Evolutionary conservation across 2,888 invertebrate genomes (phyloP).

Genomic region (Ariolimax columbianus): DNA sequence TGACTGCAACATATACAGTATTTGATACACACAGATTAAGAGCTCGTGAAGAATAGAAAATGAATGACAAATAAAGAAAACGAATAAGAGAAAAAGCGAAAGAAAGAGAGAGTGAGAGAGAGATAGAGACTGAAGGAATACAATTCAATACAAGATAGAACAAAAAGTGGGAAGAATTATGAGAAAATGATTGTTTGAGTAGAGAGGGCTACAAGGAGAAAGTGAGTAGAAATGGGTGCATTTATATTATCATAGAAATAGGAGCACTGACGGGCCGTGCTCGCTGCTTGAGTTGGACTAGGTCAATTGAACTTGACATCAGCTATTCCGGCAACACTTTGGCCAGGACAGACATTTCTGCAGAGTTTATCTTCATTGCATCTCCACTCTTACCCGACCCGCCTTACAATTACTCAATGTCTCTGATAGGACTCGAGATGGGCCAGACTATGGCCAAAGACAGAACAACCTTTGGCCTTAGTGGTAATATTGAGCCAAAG

Average conservation of each 20-base stretch:
- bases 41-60: too few species aligned
- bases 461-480: constrained; percentile 3
- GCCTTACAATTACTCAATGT: constrained; percentile 7
- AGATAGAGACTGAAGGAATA: background rate
- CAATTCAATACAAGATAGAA: background rate
- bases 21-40: too few species aligned
- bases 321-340: constrained; percentile 18
- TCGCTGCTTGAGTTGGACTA: background rate
- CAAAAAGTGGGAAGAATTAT: background rate
- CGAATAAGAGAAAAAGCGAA: background rate
- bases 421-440: background rate
- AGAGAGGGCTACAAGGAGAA: background rate
- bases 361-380: constrained; percentile 28
- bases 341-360: constrained; percentile 24
- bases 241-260: constrained; percentile 37
- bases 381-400: background rate
- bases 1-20: too few species aligned
- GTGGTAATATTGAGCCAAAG: background rate
- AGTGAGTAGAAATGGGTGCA: background rate
- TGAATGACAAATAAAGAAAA: too few species aligned
- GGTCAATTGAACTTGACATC: constrained; percentile 34
- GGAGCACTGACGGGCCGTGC: background rate
- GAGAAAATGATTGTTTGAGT: background rate
- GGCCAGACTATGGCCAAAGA: constrained; percentile 2
- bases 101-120: background rate